Evolutionary conservation across 2,113 vertebrate genomes (phyloP).

Genomic region (Calcarius ornatus): DNA sequence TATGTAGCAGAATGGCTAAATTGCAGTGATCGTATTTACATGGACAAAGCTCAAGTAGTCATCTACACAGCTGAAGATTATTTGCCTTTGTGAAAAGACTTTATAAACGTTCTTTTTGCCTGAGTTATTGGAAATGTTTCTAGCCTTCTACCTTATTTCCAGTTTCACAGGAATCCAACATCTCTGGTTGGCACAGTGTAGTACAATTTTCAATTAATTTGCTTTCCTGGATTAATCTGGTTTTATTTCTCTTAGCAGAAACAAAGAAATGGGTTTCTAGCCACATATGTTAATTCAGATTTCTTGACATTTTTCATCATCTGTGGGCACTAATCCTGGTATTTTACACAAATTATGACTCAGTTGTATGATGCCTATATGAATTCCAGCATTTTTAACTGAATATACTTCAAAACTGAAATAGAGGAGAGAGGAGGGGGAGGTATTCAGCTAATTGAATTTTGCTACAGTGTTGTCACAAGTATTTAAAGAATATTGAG

Average conservation of each 20-base stretch:
- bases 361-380: neutral
- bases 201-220: neutral
- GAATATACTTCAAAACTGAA: neutral
- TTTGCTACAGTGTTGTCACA: neutral
- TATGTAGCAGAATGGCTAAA: neutral
- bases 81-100: neutral
- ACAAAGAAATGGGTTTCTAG: neutral
- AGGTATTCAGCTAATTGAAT: neutral
- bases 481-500: neutral
- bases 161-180: neutral
- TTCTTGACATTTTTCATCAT: neutral
- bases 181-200: neutral
- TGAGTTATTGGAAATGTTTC: neutral
- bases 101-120: neutral
- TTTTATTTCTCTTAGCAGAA: neutral
- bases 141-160: neutral
- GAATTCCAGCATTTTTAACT: neutral
- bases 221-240: neutral
- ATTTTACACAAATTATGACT: neutral
- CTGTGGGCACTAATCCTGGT: neutral
- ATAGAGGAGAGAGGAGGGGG: accelerated
- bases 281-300: neutral
- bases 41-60: neutral
- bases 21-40: neutral
- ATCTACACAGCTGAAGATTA: neutral